Base-by-base conservation (phyloP, 2,888 invertebrate species). In the Hyppa rectilinea region DNA sequence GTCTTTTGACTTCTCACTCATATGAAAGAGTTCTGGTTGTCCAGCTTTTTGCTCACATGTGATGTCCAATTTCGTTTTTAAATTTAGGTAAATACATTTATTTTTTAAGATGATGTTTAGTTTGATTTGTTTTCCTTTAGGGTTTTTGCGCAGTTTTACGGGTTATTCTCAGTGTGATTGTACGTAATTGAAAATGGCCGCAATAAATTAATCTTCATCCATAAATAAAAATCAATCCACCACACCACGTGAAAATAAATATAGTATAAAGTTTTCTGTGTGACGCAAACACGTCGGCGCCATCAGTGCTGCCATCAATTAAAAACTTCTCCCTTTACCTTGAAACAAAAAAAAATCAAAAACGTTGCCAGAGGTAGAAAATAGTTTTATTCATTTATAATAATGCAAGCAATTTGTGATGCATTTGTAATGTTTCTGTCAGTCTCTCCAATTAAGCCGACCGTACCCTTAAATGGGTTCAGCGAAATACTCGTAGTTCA, bases 341-440 rank as follows among this genome's bases (percentile, higher is more conserved):
- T n/a, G 20, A 67, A 58, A 50, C 12, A 45, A 53, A 50, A 40
- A 12, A 34, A 23, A 63, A n/a, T 52, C 10, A 40, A 59, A 61
- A 49, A 47, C 53, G 26, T 31, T 50, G 17, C 2, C 43, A 38
- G 62, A 31, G 45, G 52, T 64, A 53, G 50, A 72, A 70, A 81
- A 62, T 74, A 45, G 45, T 58, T 62, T 62, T 50, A 59, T 68
- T 71, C 60, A 61, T 71, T 65, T 73, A 63, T 71, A 68, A 72
- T 64, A 77, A 71, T 75, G 14, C 65, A n/a, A 63, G 69, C 50
- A 71, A 77, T 79, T 66, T 73, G 69, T 81, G 59, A 77, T 85
- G 83, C 78, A 83, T 81, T 80, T 85, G 52, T 81, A 83, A 79
- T 85, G 83, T 71, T 82, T 62, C 81, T 85, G 84, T 85, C 85